A percentile compares a stretch with the other conserved stretches of the same genome.
These are phyloP conservation scores for Caloenas nicobarica DNA, from an alignment of 2,113 vertebrate genomes.

Conservation along the genomic window DNA sequence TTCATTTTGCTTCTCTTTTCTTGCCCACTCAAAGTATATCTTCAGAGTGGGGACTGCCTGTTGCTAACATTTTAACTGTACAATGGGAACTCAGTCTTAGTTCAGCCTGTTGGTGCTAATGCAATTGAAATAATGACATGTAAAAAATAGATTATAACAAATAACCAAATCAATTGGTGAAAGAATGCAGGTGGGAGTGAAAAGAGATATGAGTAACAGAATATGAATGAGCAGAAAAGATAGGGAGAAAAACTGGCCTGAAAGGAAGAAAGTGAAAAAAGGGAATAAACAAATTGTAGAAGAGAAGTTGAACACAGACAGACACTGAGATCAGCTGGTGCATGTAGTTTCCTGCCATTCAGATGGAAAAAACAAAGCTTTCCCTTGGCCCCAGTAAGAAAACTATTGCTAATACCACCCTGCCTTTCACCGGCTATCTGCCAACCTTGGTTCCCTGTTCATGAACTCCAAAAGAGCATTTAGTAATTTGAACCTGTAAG, in stretches of 20 bases:
- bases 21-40: background rate
- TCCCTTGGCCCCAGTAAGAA: background rate
- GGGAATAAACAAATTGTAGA: background rate
- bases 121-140: background rate
- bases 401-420: background rate
- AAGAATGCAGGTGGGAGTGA: background rate
- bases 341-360: background rate
- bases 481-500: background rate
- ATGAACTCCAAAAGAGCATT: background rate
- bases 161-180: background rate
- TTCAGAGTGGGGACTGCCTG: background rate
- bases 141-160: background rate
- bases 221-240: background rate
- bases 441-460: background rate
- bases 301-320: background rate
- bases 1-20: background rate
- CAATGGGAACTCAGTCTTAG: background rate
- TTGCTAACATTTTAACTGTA: background rate
- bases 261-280: background rate
- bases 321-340: background rate
- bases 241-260: background rate
- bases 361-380: background rate
- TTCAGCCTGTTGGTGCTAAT: background rate
- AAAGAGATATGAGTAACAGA: background rate
- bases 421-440: background rate